phyloP scores from a whole-genome alignment of 2,888 invertebrate species.

The Malthinus seriepunctatus region DNA sequence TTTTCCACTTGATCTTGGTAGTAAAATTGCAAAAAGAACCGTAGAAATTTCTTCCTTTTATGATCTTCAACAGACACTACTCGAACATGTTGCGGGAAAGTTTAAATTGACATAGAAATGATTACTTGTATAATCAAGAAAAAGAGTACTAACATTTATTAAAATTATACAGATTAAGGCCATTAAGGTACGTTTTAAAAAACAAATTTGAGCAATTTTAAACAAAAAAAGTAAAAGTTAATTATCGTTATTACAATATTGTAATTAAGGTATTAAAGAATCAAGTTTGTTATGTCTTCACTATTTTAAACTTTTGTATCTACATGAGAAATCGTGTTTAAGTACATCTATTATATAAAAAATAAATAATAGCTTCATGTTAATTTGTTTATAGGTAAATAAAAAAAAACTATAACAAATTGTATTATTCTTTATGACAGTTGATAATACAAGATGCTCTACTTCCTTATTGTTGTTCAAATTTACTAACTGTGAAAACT shows the following conservation, averaged over 20 bases:
- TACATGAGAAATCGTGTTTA: slow-evolving; percentile 22
- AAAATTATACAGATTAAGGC: too few species aligned
- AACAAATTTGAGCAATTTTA: neutral
- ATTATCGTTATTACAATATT: slow-evolving; percentile 13
- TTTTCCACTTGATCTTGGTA: too few species aligned
- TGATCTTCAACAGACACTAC: too few species aligned
- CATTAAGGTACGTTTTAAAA: too few species aligned
- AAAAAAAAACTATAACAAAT: slow-evolving; percentile 10
- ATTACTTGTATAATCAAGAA: too few species aligned
- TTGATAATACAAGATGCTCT: slow-evolving; percentile 10
- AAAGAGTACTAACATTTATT: too few species aligned
- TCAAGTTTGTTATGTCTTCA: neutral
- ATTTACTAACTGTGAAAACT: neutral
- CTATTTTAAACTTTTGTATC: neutral
- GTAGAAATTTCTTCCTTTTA: too few species aligned
- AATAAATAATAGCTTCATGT: slow-evolving; percentile 18
- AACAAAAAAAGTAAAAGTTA: slow-evolving; percentile 20
- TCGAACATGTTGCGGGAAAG: too few species aligned
- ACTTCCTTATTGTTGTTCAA: slow-evolving; percentile 22
- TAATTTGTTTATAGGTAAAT: slow-evolving; percentile 8
- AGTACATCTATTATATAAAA: slow-evolving; percentile 15
- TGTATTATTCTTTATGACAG: slow-evolving; percentile 5
- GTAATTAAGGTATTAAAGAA: neutral
- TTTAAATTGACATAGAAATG: too few species aligned
- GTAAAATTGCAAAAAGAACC: too few species aligned